A percentile compares a stretch with the other conserved stretches of the same genome.
phyloP scores from a whole-genome alignment of 2,797 vertebrate genomes.

The Leucoraja ocellata region DNA sequence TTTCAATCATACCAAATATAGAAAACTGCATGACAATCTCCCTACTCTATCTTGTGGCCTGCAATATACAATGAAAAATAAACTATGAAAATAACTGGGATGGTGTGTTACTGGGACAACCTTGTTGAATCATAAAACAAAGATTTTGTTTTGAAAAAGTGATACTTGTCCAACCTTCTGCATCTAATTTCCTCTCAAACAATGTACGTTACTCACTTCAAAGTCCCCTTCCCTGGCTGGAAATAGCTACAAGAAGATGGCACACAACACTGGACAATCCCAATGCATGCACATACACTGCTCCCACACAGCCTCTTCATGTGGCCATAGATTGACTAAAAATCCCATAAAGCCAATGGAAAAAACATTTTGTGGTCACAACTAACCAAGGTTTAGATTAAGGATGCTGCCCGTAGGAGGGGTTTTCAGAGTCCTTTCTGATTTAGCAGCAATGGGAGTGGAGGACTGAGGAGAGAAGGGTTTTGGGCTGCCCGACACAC shows the following conservation, averaged over 20 bases:
- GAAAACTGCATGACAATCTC: neutral
- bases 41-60: neutral
- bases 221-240: neutral
- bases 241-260: too few relatives aligned
- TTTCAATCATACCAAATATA: neutral
- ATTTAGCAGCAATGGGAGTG: conserved; percentile 67
- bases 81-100: neutral
- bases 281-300: neutral
- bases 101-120: neutral
- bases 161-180: neutral
- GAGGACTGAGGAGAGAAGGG: conserved; percentile 75
- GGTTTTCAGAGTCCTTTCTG: conserved; percentile 65
- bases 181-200: neutral
- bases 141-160: neutral
- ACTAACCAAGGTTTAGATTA: conserved; percentile 92
- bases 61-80: neutral
- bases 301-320: neutral
- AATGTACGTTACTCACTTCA: neutral
- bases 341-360: conserved; percentile 35
- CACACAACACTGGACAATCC: neutral
- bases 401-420: conserved; percentile 80
- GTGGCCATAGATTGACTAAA: neutral
- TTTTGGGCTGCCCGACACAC: conserved; percentile 80
- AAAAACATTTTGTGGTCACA: conserved; percentile 35
- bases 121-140: neutral